A percentile compares a stretch with the other conserved stretches of the same genome.
These are phyloP conservation scores for Leptonema lineaticorne DNA, from an alignment of 1,140 invertebrate species.

Conservation along the genomic window DNA sequence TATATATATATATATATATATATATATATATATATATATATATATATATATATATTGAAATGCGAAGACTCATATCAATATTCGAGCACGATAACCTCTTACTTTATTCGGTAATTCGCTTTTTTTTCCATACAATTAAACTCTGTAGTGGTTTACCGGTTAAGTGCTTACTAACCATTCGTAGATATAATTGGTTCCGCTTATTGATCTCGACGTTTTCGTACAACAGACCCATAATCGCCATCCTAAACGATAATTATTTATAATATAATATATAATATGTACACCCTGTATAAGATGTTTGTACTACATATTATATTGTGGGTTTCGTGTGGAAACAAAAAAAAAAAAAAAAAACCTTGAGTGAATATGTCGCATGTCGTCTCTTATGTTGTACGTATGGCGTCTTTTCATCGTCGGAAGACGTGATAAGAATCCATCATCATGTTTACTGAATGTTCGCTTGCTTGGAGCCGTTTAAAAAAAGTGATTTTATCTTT, in stretches of 20 bases:
- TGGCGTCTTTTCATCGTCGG: not conserved
- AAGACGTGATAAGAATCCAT: constrained; percentile 1
- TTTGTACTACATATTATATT: not conserved
- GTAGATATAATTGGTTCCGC: not conserved
- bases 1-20: too few relatives aligned
- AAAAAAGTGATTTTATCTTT: not conserved
- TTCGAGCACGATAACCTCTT: too few relatives aligned
- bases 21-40: too few relatives aligned
- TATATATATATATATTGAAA: too few relatives aligned
- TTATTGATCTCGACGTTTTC: not conserved
- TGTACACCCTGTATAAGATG: not conserved
- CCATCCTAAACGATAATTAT: not conserved
- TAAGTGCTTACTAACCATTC: too few relatives aligned
- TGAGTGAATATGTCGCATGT: not conserved
- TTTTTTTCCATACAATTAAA: too few relatives aligned
- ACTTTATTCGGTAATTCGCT: too few relatives aligned
- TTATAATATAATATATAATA: not conserved
- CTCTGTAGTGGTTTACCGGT: too few relatives aligned
- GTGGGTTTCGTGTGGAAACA: too few relatives aligned
- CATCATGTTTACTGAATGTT: constrained; percentile 4
- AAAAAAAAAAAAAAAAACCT: too few relatives aligned
- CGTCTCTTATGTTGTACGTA: not conserved
- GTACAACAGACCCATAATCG: too few relatives aligned
- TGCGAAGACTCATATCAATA: too few relatives aligned
- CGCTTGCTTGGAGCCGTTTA: not conserved